These are phyloP conservation scores for Colletes latitarsis DNA, from an alignment of 1,140 invertebrate genomes.

Conservation along the genomic window DNA sequence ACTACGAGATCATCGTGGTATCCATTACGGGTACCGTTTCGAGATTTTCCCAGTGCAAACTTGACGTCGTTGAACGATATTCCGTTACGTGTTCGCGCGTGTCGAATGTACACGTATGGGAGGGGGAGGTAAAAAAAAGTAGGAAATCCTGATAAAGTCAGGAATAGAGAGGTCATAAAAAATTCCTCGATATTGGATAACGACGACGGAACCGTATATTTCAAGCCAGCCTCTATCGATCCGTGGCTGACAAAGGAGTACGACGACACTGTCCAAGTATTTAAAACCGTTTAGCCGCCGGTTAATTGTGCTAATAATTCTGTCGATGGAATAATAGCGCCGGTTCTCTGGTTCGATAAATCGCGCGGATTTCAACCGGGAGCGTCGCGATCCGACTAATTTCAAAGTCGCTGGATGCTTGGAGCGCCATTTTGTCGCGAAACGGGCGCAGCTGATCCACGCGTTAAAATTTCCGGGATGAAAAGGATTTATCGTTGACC, in stretches of 20 bases:
- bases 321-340: constrained; percentile 51
- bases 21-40: background rate
- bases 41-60: background rate
- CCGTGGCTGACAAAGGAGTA: constrained; percentile 33
- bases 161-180: constrained; percentile 40
- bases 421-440: too few relatives aligned
- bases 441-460: too few relatives aligned
- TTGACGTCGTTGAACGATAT: background rate
- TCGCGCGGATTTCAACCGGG: background rate
- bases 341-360: constrained; percentile 26
- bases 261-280: constrained; percentile 42
- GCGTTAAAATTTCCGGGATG: too few relatives aligned
- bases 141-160: constrained; percentile 27
- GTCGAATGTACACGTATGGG: background rate
- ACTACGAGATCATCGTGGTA: background rate
- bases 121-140: too few relatives aligned
- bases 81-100: background rate
- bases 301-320: constrained; percentile 57
- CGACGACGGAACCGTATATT: constrained; percentile 12
- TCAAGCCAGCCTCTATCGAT: constrained; percentile 46
- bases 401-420: too few relatives aligned
- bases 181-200: constrained; percentile 40
- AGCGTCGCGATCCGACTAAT: background rate
- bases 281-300: constrained; percentile 53
- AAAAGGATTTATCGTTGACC: background rate